These are phyloP conservation scores for Peromyscus eremicus DNA, from an alignment of 2,797 vertebrate species.

Conservation along the genomic window DNA sequence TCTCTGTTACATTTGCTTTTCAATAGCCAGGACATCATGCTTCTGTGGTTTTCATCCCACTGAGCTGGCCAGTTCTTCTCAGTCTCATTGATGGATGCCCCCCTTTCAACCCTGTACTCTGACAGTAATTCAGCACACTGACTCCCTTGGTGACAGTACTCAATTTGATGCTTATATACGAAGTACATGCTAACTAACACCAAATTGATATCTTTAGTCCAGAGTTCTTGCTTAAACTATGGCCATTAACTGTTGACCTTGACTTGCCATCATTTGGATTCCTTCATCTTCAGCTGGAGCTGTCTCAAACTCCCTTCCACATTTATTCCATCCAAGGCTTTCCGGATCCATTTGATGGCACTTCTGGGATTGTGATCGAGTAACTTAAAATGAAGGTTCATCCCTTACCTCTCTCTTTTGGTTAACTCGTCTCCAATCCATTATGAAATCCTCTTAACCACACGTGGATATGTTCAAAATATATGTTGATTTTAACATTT, in stretches of 20 bases:
- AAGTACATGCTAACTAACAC: background rate
- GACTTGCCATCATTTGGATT: background rate
- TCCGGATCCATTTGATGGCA: background rate
- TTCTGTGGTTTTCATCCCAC: background rate
- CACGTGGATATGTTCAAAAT: background rate
- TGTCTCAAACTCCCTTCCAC: background rate
- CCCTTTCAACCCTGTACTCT: background rate
- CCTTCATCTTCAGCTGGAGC: background rate
- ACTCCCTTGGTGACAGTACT: background rate
- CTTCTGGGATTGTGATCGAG: background rate
- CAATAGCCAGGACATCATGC: background rate
- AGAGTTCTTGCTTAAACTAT: background rate
- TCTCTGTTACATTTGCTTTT: slow-evolving; percentile 38
- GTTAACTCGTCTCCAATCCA: background rate
- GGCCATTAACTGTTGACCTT: background rate
- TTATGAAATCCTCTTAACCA: background rate
- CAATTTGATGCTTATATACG: background rate
- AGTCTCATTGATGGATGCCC: background rate
- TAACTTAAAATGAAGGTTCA: background rate
- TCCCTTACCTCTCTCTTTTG: background rate
- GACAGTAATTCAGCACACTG: background rate
- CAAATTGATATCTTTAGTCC: background rate
- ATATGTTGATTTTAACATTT: background rate
- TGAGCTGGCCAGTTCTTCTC: background rate
- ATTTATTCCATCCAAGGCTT: background rate